Conservation (phyloP, 2,113 vertebrate genomes). For the Peromyscus leucopus region DNA sequence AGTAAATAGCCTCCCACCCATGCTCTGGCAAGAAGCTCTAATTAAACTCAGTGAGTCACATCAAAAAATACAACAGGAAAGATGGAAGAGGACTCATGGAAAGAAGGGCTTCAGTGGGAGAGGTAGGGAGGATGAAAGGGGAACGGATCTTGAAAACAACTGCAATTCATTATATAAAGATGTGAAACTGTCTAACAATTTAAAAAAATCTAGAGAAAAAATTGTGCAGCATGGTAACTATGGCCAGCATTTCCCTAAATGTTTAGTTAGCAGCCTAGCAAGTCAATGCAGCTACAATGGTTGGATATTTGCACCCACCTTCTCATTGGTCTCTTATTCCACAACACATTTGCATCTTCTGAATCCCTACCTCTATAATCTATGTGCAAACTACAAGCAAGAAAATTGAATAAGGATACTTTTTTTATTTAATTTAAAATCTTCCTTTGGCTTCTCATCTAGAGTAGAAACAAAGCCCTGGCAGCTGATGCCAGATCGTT, state of each 20-base stretch:
- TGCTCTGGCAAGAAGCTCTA: not conserved
- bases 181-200: not conserved
- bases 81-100: not conserved
- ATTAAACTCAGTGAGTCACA: not conserved
- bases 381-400: not conserved
- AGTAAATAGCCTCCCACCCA: not conserved
- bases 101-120: not conserved
- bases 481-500: not conserved
- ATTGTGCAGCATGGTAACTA: not conserved
- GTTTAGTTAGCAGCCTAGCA: not conserved
- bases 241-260: not conserved
- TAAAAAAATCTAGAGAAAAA: not conserved
- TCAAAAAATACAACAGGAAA: not conserved
- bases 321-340: not conserved
- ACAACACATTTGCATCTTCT: not conserved
- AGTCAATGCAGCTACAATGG: not conserved
- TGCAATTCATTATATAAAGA: not conserved
- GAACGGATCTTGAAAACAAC: not conserved
- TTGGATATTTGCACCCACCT: not conserved
- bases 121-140: not conserved
- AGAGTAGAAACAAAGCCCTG: slow-evolving; percentile 18
- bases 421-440: not conserved
- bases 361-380: not conserved
- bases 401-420: not conserved
- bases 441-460: not conserved